Conservation (phyloP, 2,113 vertebrate species). For the Dascyllus trimaculatus region DNA sequence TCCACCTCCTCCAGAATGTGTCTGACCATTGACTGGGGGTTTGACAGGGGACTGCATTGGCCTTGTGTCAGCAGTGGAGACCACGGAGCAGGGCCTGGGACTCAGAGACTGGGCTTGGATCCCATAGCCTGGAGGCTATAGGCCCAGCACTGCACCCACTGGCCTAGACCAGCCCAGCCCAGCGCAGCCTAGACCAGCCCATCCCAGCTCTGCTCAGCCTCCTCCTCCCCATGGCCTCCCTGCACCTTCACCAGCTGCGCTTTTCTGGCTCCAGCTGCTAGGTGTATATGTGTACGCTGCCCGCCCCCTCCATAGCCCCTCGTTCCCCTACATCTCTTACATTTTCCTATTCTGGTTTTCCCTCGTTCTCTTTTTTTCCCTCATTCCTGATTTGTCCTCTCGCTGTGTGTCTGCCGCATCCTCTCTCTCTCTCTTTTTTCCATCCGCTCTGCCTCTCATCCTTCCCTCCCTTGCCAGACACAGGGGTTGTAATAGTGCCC, state of each 20-base stretch:
- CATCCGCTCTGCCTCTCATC: conserved; percentile 52
- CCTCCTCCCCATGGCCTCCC: conserved; percentile 74
- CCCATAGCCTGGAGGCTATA: conserved; percentile 79
- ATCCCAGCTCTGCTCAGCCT: conserved; percentile 63
- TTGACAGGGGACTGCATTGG: conserved; percentile 84
- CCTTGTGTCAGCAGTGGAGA: conserved; percentile 77
- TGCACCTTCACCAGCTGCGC: conserved; percentile 91
- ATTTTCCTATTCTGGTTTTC: conserved; percentile 59
- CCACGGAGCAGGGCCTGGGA: conserved; percentile 82
- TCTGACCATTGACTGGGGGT: conserved; percentile 73
- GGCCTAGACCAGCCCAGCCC: conserved; percentile 71
- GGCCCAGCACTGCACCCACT: conserved; percentile 72
- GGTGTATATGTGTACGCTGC: conserved; percentile 68
- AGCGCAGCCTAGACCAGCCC: conserved; percentile 66
- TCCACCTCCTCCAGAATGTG: conserved; percentile 63
- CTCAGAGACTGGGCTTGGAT: conserved; percentile 78
- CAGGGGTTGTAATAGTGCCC: conserved; percentile 96
- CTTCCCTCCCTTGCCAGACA: conserved; percentile 88
- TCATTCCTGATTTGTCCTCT: conserved; percentile 67
- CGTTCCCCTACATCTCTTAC: conserved; percentile 83
- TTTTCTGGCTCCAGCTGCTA: conserved; percentile 93
- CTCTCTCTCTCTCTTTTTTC: conserved; percentile 31
- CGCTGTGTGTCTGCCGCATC: conserved; percentile 45
- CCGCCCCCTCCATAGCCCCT: conserved; percentile 72
- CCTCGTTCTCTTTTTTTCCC: conserved; percentile 49